A percentile compares a stretch with the other conserved stretches of the same genome.
These are phyloP conservation scores for Coptodon rendalli DNA, from an alignment of 2,113 vertebrate genomes.

Conservation along the genomic window DNA sequence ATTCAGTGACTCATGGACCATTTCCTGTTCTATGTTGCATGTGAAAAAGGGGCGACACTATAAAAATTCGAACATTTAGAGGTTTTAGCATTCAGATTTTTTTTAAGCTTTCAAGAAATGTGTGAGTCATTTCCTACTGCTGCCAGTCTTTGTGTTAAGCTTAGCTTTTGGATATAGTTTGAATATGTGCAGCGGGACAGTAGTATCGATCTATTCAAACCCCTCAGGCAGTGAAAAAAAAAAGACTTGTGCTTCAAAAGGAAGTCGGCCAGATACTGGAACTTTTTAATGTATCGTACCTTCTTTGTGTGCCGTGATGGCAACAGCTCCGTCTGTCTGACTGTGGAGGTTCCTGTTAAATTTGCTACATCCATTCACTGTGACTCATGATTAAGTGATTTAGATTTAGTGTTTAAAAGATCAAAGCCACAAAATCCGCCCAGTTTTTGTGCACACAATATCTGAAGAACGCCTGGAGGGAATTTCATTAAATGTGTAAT, in stretches of 20 bases:
- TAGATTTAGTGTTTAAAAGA: neutral
- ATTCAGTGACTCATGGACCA: neutral
- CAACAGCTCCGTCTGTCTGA: fast-evolving
- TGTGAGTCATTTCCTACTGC: neutral
- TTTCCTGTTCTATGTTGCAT: neutral
- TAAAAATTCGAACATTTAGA: neutral
- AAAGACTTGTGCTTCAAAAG: neutral
- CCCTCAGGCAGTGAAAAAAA: neutral
- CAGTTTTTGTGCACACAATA: neutral
- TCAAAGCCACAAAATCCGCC: neutral
- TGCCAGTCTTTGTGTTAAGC: neutral
- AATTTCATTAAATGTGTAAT: neutral
- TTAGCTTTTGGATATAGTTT: neutral
- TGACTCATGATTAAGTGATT: neutral
- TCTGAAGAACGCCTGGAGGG: neutral
- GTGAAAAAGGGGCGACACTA: neutral
- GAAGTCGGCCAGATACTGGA: neutral
- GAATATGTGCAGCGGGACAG: neutral
- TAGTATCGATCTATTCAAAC: neutral
- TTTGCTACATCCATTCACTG: neutral
- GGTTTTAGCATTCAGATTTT: neutral
- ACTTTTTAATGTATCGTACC: neutral
- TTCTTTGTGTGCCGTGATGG: neutral
- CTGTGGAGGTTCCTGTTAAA: neutral
- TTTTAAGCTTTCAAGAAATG: neutral